Base-by-base conservation (phyloP, 92 coral and sea anemone genomes). In the Zoanthus gigantus region DNA sequence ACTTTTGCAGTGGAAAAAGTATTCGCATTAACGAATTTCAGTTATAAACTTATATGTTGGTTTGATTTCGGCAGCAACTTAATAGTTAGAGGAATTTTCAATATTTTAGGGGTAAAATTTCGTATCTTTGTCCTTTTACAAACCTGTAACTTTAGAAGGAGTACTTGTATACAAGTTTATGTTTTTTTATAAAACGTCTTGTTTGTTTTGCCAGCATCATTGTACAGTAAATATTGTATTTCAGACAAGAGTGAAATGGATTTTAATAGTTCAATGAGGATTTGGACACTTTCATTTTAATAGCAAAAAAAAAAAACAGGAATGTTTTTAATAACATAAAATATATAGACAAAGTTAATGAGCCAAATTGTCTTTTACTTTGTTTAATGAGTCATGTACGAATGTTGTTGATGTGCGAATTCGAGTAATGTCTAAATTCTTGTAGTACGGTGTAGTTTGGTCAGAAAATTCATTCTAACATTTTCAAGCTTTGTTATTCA, bases 131-230 rank as follows among this genome's bases (percentile, higher is more conserved):
- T 6, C 44, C 61, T 4, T 63, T 48, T 28, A 50, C 48, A 48
- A 16, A 30, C 16, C 28, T 14, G 17, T 18, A 80, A 29, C 17
- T 46, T 65, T 71, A 42, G 47, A 46, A 29, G 44, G 63, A 81
- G 75, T 81, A 58, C 71, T 81, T 47, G 85, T 67, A 65, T 79
- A 79, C 83, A 79, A 46, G 17, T 30, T 65, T 74, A 66, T 80
- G 57, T 63, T 81, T 79, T 37, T 81, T 50, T 46, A 81, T 81
- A 71, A 67, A 65, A 42, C 42, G 82, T 32, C 68, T 30, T 81
- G 75, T 81, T 65, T 65, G 75, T 81, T 81, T 81, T 81, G 1
- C 32, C 61, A 67, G 61, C 47, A 31, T 80, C 60, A 80, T 81
- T 81, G 76, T 81, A 50, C 57, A 81, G 45, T 47, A 71, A 44